These are phyloP conservation scores for Habroteleia sp. DNA, from an alignment of 2,888 invertebrate species.

Conservation along the genomic window DNA sequence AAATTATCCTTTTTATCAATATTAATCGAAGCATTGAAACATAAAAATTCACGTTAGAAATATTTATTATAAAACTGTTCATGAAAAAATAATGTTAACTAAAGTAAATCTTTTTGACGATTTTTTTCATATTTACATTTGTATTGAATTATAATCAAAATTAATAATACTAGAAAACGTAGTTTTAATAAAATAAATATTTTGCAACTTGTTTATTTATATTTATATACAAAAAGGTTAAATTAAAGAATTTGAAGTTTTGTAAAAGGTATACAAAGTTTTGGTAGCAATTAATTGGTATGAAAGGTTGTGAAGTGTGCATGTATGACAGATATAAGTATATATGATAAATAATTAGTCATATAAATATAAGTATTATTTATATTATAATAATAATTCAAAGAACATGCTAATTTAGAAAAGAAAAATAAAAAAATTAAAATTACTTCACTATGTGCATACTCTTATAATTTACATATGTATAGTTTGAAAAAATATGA, in stretches of 20 bases:
- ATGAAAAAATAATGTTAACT: too few relatives aligned
- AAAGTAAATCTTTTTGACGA: slow-evolving; percentile 11
- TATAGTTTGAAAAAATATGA: slow-evolving; percentile 36
- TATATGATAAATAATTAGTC: slow-evolving; percentile 47
- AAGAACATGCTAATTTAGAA: slow-evolving; percentile 31
- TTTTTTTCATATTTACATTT: too few relatives aligned
- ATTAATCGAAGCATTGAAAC: neutral
- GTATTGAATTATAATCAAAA: slow-evolving; percentile 14
- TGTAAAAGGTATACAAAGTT: slow-evolving; percentile 13
- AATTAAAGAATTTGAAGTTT: too few relatives aligned
- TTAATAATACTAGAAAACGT: too few relatives aligned
- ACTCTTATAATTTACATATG: too few relatives aligned
- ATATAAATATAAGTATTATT: slow-evolving; percentile 42
- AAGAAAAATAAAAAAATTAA: slow-evolving; percentile 10
- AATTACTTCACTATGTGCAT: slow-evolving; percentile 17
- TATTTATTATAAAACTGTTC: too few relatives aligned
- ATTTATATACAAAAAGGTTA: neutral
- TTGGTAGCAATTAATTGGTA: too few relatives aligned
- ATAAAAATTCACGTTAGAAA: neutral
- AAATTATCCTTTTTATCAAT: slow-evolving; percentile 1
- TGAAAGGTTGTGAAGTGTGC: too few relatives aligned
- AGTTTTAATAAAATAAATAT: too few relatives aligned
- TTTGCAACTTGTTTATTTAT: slow-evolving; percentile 1
- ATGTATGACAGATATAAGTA: slow-evolving; percentile 45
- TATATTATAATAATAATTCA: slow-evolving; percentile 35